phyloP scores from a whole-genome alignment of 2,888 invertebrate genomes.

The Branchipolynoe longqiensis region DNA sequence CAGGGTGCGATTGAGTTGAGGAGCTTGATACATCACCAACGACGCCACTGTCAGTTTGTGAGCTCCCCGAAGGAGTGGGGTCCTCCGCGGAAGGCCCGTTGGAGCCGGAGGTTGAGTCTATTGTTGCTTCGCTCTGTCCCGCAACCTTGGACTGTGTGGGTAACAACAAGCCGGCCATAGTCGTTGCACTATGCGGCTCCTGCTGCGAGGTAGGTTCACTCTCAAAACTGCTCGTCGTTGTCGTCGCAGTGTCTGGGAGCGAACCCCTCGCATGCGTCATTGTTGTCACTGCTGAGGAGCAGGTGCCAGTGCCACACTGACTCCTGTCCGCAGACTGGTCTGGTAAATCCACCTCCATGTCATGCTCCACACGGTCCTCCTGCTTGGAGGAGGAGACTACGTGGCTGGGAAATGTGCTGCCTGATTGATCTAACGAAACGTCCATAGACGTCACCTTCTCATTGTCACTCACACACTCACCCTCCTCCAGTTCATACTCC shows the following conservation, averaged over 20 bases:
- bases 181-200: slow-evolving; percentile 36
- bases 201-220: not conserved
- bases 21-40: slow-evolving; percentile 23
- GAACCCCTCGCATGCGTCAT: slow-evolving; percentile 20
- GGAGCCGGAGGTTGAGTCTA: slow-evolving; percentile 53
- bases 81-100: slow-evolving; percentile 7
- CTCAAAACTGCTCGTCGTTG: slow-evolving; percentile 1
- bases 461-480: slow-evolving; percentile 41
- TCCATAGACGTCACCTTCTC: slow-evolving; percentile 47
- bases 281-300: slow-evolving; percentile 15
- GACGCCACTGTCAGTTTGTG: slow-evolving; percentile 15
- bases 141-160: not conserved
- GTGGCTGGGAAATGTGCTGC: not conserved
- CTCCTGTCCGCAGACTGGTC: slow-evolving; percentile 26
- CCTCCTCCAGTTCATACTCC: slow-evolving; percentile 43
- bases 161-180: not conserved
- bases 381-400: slow-evolving; percentile 34
- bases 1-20: slow-evolving; percentile 7
- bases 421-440: not conserved
- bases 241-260: slow-evolving; percentile 31
- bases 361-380: slow-evolving; percentile 29
- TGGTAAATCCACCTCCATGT: slow-evolving; percentile 47
- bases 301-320: not conserved
- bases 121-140: slow-evolving; percentile 29
- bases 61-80: not conserved